Percentiles rank a stretch among this genome's conserved stretches.
Evolutionary conservation across 2,888 invertebrate genomes (phyloP).

Genomic region (Orthosia incerta): DNA sequence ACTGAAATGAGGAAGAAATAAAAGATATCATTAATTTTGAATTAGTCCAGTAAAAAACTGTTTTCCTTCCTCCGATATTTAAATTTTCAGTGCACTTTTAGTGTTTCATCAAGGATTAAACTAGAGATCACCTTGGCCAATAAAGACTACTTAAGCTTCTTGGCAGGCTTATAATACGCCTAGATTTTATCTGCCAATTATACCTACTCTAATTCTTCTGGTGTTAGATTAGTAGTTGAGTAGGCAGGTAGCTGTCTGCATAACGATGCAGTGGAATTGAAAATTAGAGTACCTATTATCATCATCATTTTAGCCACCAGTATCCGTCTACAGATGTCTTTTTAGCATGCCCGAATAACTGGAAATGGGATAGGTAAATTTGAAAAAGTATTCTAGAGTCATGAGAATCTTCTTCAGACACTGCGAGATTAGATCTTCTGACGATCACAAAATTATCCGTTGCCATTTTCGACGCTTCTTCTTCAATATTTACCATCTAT

Average conservation of each 20-base stretch:
- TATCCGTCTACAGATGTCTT: not conserved
- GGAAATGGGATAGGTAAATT: not conserved
- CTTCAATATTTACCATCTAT: no score
- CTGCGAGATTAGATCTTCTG: no score
- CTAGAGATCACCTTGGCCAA: conserved; percentile 25
- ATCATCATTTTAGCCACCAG: not conserved
- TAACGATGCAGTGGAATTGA: not conserved
- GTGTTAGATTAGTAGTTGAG: conserved; percentile 20
- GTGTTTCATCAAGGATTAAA: conserved; percentile 6
- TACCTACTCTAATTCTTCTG: conserved; percentile 21
- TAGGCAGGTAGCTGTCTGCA: conserved; percentile 13
- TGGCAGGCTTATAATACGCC: conserved; percentile 1
- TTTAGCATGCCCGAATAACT: not conserved
- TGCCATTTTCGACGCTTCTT: no score
- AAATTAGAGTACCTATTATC: not conserved
- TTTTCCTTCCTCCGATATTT: not conserved
- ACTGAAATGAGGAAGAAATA: no score
- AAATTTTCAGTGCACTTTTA: not conserved
- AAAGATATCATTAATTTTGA: no score
- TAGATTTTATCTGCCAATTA: conserved; percentile 24
- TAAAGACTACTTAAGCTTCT: conserved; percentile 14
- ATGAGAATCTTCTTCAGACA: no score
- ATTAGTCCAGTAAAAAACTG: not conserved
- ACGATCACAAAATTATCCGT: no score
- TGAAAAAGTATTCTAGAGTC: no score